A percentile compares a stretch with the other conserved stretches of the same genome.
Conservation (phyloP, 2,797 vertebrate genomes). For the Thripadectes ignobilis region DNA sequence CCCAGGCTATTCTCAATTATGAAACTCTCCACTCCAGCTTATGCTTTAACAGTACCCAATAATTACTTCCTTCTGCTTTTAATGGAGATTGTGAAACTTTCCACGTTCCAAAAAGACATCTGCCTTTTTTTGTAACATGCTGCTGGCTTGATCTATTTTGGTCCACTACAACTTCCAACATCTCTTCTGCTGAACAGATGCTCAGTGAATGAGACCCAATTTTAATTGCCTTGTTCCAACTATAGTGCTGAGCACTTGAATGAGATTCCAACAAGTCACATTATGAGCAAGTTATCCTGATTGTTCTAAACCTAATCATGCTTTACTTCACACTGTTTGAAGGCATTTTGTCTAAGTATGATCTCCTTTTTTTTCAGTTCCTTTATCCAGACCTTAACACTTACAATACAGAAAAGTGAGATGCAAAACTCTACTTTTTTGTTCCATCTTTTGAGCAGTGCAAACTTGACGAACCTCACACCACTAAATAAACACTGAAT, state of each 20-base stretch:
- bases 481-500: neutral
- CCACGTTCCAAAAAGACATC: neutral
- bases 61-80: neutral
- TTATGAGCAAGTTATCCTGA: neutral
- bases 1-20: neutral
- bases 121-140: neutral
- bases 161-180: constrained; percentile 7
- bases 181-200: neutral
- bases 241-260: neutral
- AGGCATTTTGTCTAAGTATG: neutral
- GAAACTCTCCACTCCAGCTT: neutral
- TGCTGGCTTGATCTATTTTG: neutral
- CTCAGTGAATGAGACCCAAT: neutral
- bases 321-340: neutral
- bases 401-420: neutral
- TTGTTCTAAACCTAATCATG: neutral
- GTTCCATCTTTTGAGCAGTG: neutral
- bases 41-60: neutral
- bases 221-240: neutral
- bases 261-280: neutral
- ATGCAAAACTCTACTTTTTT: neutral
- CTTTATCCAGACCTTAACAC: neutral
- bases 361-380: neutral
- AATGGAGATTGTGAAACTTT: neutral
- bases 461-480: neutral